Conservation (phyloP, 2,113 vertebrate genomes). For the Dermatemys mawii region DNA sequence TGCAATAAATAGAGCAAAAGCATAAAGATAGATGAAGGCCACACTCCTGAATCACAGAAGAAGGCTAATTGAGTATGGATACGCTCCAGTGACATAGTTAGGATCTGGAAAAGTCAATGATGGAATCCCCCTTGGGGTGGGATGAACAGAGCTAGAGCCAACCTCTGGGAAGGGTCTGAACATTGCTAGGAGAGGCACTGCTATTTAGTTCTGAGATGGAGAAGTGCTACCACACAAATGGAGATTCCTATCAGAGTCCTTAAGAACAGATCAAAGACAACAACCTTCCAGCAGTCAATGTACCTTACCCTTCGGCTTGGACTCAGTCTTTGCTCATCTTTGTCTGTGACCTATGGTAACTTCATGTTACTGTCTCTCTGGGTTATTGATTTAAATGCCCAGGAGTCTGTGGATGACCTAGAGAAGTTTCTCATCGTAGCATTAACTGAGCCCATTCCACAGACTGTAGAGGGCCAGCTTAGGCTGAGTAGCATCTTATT, state of each 20-base stretch:
- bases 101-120: slow-evolving; percentile 19
- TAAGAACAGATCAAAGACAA: not conserved
- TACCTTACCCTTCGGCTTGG: not conserved
- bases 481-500: not conserved
- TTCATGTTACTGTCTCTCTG: not conserved
- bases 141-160: slow-evolving; percentile 1
- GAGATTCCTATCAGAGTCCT: no score
- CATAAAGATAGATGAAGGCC: not conserved
- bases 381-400: not conserved
- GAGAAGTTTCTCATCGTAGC: not conserved
- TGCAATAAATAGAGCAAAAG: slow-evolving; percentile 43
- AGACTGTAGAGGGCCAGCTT: accelerated
- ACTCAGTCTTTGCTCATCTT: not conserved
- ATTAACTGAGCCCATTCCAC: not conserved
- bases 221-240: no score
- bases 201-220: no score
- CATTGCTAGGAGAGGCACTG: accelerated
- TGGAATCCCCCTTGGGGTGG: not conserved
- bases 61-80: slow-evolving; percentile 45
- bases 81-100: not conserved
- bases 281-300: not conserved
- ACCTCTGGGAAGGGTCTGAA: not conserved
- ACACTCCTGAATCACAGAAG: not conserved
- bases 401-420: not conserved
- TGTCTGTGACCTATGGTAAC: not conserved